Evolutionary conservation across 2,797 vertebrate species (phyloP), one percentile per base, ranked within the genome.

Genomic region (Apodemus agrarius): DNA sequence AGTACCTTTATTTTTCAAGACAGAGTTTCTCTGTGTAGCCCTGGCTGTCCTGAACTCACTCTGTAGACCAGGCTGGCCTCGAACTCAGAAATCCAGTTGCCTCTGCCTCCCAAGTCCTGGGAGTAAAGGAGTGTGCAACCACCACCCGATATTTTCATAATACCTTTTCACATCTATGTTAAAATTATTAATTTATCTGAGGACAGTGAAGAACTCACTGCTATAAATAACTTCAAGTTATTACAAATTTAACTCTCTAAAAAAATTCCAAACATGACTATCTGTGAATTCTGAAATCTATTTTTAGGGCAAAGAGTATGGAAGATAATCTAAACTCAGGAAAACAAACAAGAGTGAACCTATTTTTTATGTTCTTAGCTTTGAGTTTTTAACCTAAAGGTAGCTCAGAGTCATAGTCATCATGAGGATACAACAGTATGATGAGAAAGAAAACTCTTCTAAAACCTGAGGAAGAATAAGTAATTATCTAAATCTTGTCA

Each of bases 361-460:
- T 17, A 1, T 1, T 37, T 67, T 72, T 52, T 0, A 14, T 24
- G 46, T 72, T 65, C 29, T 43, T 79, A 37, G 3, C 2, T 40
- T 54, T 63, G 14, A 14, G 17, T 1, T 17, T 81, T 67, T 75
- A 0, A 3, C 13, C 13, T 16, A 69, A 80, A 13, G 13, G 22
- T 10, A 22, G 4, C 31, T 1, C 2, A 0, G 19, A n/a, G 1
- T 19, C 34, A 13, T 8, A 1, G 10, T 5, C 12, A 3, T 85
- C 31, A n/a, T 0, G 21, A 40, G 13, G 37, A 29, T 52, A 4
- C 49, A 34, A 9, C 2, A 43, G 13, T 9, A 17, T 22, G 29
- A 11, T 8, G 6, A 10, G 29, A 40, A 1, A 74, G 19, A 57
- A 57, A 4, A 76, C 40, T 12, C 5, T 63, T 94, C 26, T 82